Base-by-base conservation (phyloP, 2,888 invertebrate species). In the Orchestes rusci region DNA sequence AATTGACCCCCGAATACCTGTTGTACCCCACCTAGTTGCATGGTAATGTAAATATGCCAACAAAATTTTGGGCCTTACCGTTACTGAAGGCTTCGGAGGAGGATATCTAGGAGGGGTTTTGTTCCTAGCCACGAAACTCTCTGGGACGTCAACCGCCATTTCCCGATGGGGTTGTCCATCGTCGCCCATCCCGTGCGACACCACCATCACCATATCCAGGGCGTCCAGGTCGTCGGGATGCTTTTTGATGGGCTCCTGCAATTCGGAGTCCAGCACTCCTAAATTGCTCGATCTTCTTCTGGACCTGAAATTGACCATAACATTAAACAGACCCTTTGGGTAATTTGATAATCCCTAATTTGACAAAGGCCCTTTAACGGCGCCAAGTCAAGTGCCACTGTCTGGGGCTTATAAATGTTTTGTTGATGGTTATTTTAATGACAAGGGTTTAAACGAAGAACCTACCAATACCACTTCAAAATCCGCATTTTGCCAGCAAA, bases 91-190 rank as follows among this genome's bases (percentile, higher is more conserved):
- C 58, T 84, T 79, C 40, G 86, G 86, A 36, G 88, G 87, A 52
- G 88, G 88, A 76, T 89, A 92, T 61, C 90, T 77, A 28, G 92
- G 93, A 31, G 91, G 89, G 54, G 90, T 90, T 73, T 93, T 93
- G 70, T 85, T 86, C 62, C 86, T 75, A 56, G 86, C 90, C 63
- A 91, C 82, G 75, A 93, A 93, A 61, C 84, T 85, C 68, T 93
- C 93, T 64, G 96, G 96, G 62, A 94, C 94, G 73, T 96, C 96
- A 70, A 96, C 94, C 67, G 96, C 93, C 90, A 95, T 92, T 80
- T 96, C 96, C 67, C 95, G 84, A 77, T 94, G 94, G 64, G 90
- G 89, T 70, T 86, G 85, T 12, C 54, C 51, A 13, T 47, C 51
- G 37, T 50, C 53, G 70, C 93, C 93, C 68, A 94, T 91, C 84